Base-by-base conservation (phyloP, 2,888 invertebrate genomes). In the Xanthia icteritia region DNA sequence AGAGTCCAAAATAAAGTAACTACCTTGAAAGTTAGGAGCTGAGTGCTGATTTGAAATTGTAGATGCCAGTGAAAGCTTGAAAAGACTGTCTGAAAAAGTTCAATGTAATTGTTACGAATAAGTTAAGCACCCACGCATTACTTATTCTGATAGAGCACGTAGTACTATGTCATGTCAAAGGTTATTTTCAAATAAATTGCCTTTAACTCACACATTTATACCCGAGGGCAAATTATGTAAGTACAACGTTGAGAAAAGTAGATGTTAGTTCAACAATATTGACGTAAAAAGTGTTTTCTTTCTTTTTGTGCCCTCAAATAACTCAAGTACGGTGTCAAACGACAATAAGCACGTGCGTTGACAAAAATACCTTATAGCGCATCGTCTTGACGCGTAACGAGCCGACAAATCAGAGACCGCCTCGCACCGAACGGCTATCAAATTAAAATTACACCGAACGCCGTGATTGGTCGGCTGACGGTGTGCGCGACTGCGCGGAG, bases 401-500 rank as follows among this genome's bases (percentile, higher is more conserved):
- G 93, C 90, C 92, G 95, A 94, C 95, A 92, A 95, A 95, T 95
- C 94, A 92, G 93, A 90, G 85, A 90, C 87, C 89, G 86, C 90
- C 91, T 89, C 87, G 90, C 89, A 88, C 88, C 87, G 89, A 93
- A 92, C 92, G 91, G 94, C 93, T 93, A 95, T 95, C 92, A 92
- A 95, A 95, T 95, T 95, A 95, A 95, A 96, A 95, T 95, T 95
- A 95, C 95, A 96, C 90, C 92, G 87, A 68, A 89, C 88, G 76
- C 89, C 83, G 90, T 89, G 91, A 95, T 96, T 96, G 96, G 96
- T 91, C 92, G 86, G 79, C 84, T 82, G 76, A 71, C 85, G 83
- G 78, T 80, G 89, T 82, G 86, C 71, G 90, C 87, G 88, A 69
- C 81, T 84, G 81, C 87, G 86, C 89, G 80, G 89, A 78, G 86